Evolutionary conservation across 2,888 invertebrate species (phyloP).

Genomic region (Ophonus ardosiacus): DNA sequence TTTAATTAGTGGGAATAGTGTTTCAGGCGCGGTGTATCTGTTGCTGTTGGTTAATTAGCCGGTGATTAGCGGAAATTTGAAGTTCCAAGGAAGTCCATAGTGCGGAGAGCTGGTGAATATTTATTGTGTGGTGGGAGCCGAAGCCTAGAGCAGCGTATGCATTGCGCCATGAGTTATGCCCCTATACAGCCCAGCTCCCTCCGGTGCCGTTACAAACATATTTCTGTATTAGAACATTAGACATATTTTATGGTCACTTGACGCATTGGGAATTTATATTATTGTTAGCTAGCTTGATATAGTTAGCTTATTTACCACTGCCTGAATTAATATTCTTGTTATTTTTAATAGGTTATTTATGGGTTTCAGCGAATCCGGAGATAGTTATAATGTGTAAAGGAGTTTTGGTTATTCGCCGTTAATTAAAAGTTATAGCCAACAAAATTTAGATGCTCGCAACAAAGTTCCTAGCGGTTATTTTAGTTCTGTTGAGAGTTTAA

Average conservation of each 20-base stretch:
- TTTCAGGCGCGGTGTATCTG: not conserved
- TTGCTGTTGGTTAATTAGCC: slow-evolving; percentile 2
- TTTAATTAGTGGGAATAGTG: not conserved
- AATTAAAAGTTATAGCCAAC: slow-evolving; percentile 30
- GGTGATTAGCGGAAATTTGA: slow-evolving; percentile 22
- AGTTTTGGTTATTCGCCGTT: slow-evolving; percentile 22
- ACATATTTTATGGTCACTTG: slow-evolving; percentile 54
- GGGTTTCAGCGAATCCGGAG: slow-evolving; percentile 4
- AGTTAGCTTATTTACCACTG: slow-evolving; percentile 26
- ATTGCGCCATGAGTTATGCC: slow-evolving; percentile 44
- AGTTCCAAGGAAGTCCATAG: slow-evolving; percentile 28
- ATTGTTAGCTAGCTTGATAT: slow-evolving; percentile 32
- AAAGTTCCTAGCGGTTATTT: not conserved
- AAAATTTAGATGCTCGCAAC: slow-evolving; percentile 8
- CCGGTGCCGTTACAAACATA: slow-evolving; percentile 47
- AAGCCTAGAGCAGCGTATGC: slow-evolving; percentile 34
- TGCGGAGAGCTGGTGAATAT: slow-evolving; percentile 2
- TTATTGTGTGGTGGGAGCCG: slow-evolving; percentile 20
- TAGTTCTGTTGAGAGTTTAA: not conserved
- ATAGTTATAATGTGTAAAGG: slow-evolving; percentile 29
- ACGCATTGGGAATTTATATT: slow-evolving; percentile 53
- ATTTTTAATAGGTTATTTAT: slow-evolving; percentile 46
- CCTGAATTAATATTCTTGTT: slow-evolving; percentile 47
- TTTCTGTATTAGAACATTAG: slow-evolving; percentile 57
- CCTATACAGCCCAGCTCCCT: slow-evolving; percentile 26